A percentile compares a stretch with the other conserved stretches of the same genome.
Conservation (phyloP, 1,140 invertebrate species). For the Cydia fagiglandana region DNA sequence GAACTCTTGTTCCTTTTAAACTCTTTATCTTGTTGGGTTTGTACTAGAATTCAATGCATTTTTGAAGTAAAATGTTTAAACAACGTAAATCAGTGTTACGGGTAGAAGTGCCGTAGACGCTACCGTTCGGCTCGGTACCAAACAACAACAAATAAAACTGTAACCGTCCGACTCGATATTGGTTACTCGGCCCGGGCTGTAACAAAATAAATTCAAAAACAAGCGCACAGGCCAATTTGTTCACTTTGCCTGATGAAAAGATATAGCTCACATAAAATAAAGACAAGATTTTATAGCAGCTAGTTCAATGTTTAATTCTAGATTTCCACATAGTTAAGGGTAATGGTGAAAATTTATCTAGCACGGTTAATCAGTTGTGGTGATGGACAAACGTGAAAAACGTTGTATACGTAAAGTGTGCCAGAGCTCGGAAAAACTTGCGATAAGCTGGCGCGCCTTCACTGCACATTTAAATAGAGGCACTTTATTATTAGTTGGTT, state of each 20-base stretch:
- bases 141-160: background rate
- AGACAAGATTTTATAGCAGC: background rate
- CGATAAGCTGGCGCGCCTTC: conserved; percentile 10
- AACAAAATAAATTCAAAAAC: background rate
- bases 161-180: background rate
- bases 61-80: background rate
- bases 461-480: conserved; percentile 28
- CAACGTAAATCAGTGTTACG: too few relatives aligned
- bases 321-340: background rate
- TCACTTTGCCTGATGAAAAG: background rate
- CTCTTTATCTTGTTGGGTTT: too few relatives aligned
- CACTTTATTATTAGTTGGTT: conserved; percentile 31
- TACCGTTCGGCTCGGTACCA: background rate
- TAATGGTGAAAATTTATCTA: background rate
- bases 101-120: background rate
- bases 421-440: conserved; percentile 17
- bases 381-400: conserved; percentile 2
- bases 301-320: background rate
- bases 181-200: background rate
- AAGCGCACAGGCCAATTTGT: background rate
- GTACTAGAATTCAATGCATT: background rate
- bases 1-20: too few relatives aligned
- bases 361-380: background rate
- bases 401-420: conserved; percentile 16
- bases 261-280: background rate